Evolutionary conservation across 2,797 vertebrate genomes (phyloP).

Genomic region (Eulemur coronatus): DNA sequence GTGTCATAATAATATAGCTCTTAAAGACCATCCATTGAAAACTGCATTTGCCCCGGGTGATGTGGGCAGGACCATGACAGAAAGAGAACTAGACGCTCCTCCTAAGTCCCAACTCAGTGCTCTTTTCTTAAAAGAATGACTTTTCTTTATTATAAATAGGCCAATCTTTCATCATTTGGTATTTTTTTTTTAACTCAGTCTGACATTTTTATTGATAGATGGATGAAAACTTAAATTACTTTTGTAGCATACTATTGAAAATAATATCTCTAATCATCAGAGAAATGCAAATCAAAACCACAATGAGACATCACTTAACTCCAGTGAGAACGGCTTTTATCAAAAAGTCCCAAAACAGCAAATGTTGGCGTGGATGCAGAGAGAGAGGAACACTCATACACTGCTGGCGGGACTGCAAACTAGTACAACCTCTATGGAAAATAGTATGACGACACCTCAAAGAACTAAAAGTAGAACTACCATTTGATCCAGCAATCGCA

Average conservation of each 20-base stretch:
- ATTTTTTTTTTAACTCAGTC: not conserved
- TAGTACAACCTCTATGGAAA: too few species aligned
- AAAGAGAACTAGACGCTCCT: not conserved
- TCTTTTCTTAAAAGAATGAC: not conserved
- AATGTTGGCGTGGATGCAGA: not conserved
- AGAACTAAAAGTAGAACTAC: too few species aligned
- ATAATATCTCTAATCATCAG: too few species aligned
- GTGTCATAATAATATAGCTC: not conserved
- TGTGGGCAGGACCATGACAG: not conserved
- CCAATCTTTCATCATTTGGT: not conserved
- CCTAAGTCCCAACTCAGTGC: not conserved
- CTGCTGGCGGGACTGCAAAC: too few species aligned
- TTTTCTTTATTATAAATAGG: not conserved
- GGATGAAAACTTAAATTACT: not conserved
- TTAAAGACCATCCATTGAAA: not conserved
- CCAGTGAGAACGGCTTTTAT: too few species aligned
- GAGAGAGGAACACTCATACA: too few species aligned
- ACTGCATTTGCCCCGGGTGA: not conserved
- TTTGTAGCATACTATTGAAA: not conserved
- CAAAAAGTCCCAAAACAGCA: too few species aligned
- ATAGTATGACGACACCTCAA: too few species aligned
- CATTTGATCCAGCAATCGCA: too few species aligned
- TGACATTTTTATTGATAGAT: conserved; percentile 23
- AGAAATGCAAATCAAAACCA: too few species aligned
- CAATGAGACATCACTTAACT: too few species aligned